Evolutionary conservation across 2,888 invertebrate genomes (phyloP), one percentile per base, ranked within the genome.

Genomic region (Zygaena filipendulae): DNA sequence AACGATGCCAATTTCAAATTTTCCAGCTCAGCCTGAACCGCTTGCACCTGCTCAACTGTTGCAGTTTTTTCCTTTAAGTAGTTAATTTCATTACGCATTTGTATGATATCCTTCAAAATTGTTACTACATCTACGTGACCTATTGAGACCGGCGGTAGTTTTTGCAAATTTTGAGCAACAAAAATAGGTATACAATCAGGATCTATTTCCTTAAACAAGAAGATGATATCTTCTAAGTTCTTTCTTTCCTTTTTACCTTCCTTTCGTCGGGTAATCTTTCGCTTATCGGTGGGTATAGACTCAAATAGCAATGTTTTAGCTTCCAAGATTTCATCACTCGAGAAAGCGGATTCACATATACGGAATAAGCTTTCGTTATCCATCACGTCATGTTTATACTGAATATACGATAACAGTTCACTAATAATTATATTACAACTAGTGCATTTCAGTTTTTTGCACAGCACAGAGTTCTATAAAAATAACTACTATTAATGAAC

Each of bases 161-260:
- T 25, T 18, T 25, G 11, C 19, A 25, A 19, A 10, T 25, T 10
- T 6, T 10, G 18, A 8, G 25, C 25, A 6, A 18, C 25, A 11
- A 25, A 25, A 2, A 25, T 11, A 18, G 25, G 25, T 6, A 25
- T 19, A 2, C 5, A 16, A n/a, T 25, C 25, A 8, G 25, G 25
- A 8, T 25, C 25, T n/a, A 11, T n/a, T 10, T 19, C 19, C 11
- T 25, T 25, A 13, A 19, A 25, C 3, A 25, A 6, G n/a, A 6
- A 8, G 3, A 25, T 25, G 3, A 25, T 18, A 13, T 25, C 25
- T 8, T 25, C 25, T 8, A 25, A 7, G 19, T 25, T 11, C 7
- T 18, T n/a, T 9, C 2, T 18, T 18, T 18, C 11, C 5, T 18
- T 9, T n/a, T n/a, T n/a, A 18, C 25, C 18, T 18, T 16, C 19